A percentile compares a stretch with the other conserved stretches of the same genome.
These are phyloP conservation scores for Hesperophylax magnus DNA, from an alignment of 1,140 invertebrate species.

Conservation along the genomic window DNA sequence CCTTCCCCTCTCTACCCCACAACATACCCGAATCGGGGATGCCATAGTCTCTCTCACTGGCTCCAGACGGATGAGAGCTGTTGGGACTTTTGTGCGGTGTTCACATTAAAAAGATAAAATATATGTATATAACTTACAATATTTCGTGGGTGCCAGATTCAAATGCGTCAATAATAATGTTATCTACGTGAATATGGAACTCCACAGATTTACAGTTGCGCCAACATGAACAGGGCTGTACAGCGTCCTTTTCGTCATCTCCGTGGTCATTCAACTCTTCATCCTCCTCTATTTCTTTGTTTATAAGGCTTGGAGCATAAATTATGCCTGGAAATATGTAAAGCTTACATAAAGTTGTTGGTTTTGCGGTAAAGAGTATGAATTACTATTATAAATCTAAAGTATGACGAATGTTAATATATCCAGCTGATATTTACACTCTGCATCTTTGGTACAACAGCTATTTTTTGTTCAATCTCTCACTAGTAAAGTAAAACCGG, in stretches of 20 bases:
- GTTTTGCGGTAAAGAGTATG: background rate
- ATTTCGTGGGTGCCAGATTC: slow-evolving; percentile 33
- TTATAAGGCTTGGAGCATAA: slow-evolving; percentile 26
- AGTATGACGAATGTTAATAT: too few relatives aligned
- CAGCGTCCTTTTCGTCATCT: slow-evolving; percentile 35
- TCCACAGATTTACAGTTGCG: slow-evolving; percentile 4
- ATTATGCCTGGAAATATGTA: slow-evolving; percentile 35
- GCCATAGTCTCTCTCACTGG: too few relatives aligned
- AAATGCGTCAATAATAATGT: slow-evolving; percentile 29
- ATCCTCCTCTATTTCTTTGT: slow-evolving; percentile 36
- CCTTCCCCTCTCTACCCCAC: too few relatives aligned
- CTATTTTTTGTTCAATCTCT: too few relatives aligned
- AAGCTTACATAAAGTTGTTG: background rate
- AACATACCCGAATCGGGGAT: too few relatives aligned
- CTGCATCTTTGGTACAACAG: too few relatives aligned
- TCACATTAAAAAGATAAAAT: too few relatives aligned
- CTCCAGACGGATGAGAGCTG: too few relatives aligned
- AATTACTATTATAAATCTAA: background rate
- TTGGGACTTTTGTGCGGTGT: too few relatives aligned
- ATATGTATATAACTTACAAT: slow-evolving; percentile 42
- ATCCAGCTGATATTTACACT: too few relatives aligned
- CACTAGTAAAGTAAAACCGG: too few relatives aligned
- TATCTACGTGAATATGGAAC: slow-evolving; percentile 15
- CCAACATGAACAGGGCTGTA: slow-evolving; percentile 42
- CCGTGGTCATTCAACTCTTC: slow-evolving; percentile 11